Conservation (phyloP, 2,797 vertebrate species). For the Tokudaia tokunoshimensis region DNA sequence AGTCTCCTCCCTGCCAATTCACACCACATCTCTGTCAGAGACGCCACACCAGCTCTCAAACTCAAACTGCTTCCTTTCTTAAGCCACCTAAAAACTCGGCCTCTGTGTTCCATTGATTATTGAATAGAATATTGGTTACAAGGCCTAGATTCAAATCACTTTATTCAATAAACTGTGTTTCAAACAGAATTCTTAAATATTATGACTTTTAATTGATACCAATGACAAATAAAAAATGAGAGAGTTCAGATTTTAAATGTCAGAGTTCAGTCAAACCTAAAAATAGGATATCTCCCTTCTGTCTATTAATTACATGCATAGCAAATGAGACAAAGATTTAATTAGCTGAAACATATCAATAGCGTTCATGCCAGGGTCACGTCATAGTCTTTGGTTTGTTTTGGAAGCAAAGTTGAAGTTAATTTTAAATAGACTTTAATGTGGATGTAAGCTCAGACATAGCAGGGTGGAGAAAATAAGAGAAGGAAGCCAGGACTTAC, state of each 20-base stretch:
- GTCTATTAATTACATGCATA: constrained; percentile 43
- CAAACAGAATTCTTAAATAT: constrained; percentile 54
- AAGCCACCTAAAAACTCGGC: constrained; percentile 40
- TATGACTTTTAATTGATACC: constrained; percentile 45
- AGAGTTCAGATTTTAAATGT: constrained; percentile 42
- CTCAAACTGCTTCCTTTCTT: constrained; percentile 57
- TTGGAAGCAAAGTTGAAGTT: not conserved
- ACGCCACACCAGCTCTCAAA: not conserved
- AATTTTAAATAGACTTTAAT: not conserved
- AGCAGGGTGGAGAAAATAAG: not conserved
- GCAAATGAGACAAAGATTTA: constrained; percentile 7
- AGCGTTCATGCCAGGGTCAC: constrained; percentile 3
- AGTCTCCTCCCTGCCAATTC: constrained; percentile 1
- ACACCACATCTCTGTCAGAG: not conserved
- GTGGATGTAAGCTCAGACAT: not conserved
- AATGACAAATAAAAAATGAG: constrained; percentile 6
- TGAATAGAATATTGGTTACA: constrained; percentile 56
- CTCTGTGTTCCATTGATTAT: constrained; percentile 20
- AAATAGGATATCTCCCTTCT: not conserved
- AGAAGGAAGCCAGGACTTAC: not conserved
- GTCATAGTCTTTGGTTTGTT: not conserved
- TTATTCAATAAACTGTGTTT: constrained; percentile 48
- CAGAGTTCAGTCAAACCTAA: constrained; percentile 44
- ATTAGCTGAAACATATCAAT: not conserved
- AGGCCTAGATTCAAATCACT: constrained; percentile 39